phyloP scores from a whole-genome alignment of 2,797 vertebrate species.

The Silurus aristotelis region DNA sequence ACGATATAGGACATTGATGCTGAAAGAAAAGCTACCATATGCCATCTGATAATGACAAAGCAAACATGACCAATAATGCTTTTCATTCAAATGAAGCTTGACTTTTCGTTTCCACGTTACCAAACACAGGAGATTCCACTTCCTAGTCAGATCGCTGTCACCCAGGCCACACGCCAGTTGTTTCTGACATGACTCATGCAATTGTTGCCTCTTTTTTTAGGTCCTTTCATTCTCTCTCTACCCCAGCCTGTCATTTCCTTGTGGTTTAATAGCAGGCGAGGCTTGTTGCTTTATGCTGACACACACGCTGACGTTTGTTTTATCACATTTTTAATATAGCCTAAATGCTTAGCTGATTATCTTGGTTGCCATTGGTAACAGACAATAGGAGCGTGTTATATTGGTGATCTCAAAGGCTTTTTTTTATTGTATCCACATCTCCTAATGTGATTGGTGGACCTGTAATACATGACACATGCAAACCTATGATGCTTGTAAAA shows the following conservation, averaged over 20 bases:
- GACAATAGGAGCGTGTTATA: background rate
- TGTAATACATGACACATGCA: too few species aligned
- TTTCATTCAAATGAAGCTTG: background rate
- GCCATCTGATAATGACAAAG: constrained; percentile 8
- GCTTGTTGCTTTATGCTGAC: constrained; percentile 16
- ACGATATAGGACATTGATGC: too few species aligned
- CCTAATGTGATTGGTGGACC: too few species aligned
- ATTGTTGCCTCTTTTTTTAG: background rate
- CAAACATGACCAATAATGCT: background rate
- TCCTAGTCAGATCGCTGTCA: constrained; percentile 8
- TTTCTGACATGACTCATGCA: constrained; percentile 18
- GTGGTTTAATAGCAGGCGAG: constrained; percentile 11
- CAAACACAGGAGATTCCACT: background rate
- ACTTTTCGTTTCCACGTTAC: background rate
- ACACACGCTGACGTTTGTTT: constrained; percentile 28
- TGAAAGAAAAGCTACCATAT: background rate
- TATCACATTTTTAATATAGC: constrained; percentile 26
- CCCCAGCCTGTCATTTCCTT: constrained; percentile 22
- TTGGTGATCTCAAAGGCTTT: background rate
- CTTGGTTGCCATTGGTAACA: constrained; percentile 3
- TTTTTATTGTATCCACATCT: background rate
- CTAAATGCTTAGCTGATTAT: constrained; percentile 37
- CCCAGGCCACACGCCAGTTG: constrained; percentile 16
- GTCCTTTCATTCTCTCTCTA: background rate
- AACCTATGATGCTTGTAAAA: too few species aligned